phyloP scores from a whole-genome alignment of 1,140 invertebrate species.

The Ridgeia piscesae region DNA sequence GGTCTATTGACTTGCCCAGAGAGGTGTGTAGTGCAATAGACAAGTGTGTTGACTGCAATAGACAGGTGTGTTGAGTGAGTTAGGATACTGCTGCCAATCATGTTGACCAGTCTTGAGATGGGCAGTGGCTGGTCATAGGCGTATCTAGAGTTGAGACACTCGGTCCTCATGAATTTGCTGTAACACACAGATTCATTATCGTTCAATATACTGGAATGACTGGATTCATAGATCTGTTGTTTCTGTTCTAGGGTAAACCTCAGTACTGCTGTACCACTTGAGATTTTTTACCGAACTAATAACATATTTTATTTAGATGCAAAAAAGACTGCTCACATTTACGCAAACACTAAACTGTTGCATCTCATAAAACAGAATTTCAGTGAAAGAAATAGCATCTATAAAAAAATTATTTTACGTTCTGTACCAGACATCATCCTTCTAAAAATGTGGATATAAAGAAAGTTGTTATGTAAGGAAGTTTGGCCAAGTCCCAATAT shows the following conservation, averaged over 20 bases:
- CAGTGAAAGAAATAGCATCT: too few species aligned
- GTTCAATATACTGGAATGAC: not conserved
- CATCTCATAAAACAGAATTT: too few species aligned
- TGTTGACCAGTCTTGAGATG: conserved; percentile 78
- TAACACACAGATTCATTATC: conserved; percentile 46
- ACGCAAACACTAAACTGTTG: too few species aligned
- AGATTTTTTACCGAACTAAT: too few species aligned
- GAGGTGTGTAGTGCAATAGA: not conserved
- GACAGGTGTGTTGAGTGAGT: not conserved
- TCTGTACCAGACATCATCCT: too few species aligned
- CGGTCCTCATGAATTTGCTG: conserved; percentile 88
- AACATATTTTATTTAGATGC: too few species aligned
- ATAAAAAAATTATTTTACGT: too few species aligned
- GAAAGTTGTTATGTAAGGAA: not conserved
- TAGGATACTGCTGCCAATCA: conserved; percentile 77
- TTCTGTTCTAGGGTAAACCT: too few species aligned
- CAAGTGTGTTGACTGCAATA: not conserved
- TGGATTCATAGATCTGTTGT: not conserved
- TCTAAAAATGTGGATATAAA: not conserved
- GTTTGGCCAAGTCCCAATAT: not conserved
- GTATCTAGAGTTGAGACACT: conserved; percentile 91
- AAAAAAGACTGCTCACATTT: too few species aligned
- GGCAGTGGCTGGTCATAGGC: conserved; percentile 80
- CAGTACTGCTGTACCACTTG: too few species aligned
- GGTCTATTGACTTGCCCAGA: not conserved